Evolutionary conservation across 2,113 vertebrate genomes (phyloP).

Genomic region (Tamias sibiricus): DNA sequence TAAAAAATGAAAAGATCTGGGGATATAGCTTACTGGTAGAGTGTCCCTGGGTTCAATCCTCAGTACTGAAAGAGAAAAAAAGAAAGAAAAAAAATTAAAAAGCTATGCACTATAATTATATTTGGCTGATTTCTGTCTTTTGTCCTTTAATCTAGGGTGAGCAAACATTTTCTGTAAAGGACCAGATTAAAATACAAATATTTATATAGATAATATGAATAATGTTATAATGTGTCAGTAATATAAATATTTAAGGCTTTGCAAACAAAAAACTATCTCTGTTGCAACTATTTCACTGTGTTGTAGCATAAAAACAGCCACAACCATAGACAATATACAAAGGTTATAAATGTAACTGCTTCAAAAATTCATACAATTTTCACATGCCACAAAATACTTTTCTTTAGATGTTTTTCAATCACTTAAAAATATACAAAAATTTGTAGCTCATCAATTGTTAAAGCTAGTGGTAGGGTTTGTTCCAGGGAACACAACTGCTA

Average conservation of each 20-base stretch:
- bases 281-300: not conserved
- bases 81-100: not conserved
- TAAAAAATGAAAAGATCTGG: too few relatives aligned
- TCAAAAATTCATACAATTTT: not conserved
- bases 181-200: not conserved
- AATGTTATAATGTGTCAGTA: not conserved
- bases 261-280: not conserved
- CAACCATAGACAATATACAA: not conserved
- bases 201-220: not conserved
- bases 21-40: too few relatives aligned
- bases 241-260: not conserved
- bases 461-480: not conserved
- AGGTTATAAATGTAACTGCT: not conserved
- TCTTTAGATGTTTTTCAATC: not conserved
- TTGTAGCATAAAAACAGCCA: not conserved
- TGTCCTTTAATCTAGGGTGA: not conserved
- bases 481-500: not conserved
- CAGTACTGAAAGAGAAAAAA: too few relatives aligned
- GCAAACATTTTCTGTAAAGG: conserved; percentile 34
- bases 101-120: too few relatives aligned
- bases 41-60: too few relatives aligned
- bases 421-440: conserved; percentile 26
- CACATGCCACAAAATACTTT: not conserved
- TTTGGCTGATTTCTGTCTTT: not conserved
- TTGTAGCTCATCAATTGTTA: not conserved